phyloP scores from a whole-genome alignment of 2,797 vertebrate genomes.

The Anguilla obscura region DNA sequence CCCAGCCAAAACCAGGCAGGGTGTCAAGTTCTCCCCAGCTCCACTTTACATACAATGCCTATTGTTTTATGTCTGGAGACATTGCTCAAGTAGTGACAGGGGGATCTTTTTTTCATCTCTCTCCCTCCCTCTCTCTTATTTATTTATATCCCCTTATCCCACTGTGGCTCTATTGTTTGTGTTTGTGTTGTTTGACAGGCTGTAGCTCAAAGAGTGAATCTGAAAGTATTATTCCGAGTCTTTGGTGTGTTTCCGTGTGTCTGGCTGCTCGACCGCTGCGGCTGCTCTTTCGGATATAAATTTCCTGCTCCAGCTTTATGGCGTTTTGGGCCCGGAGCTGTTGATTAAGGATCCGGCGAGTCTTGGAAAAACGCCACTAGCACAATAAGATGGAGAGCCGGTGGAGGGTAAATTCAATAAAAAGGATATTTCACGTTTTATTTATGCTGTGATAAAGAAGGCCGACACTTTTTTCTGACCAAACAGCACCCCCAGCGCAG shows the following conservation, averaged over 20 bases:
- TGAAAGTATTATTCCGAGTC: conserved; percentile 19
- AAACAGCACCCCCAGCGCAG: neutral
- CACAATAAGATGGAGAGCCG: neutral
- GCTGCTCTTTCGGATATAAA: neutral
- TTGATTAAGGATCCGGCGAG: conserved; percentile 1
- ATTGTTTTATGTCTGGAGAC: conserved; percentile 38
- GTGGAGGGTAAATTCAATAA: conserved; percentile 4
- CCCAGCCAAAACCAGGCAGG: neutral
- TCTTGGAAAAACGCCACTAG: neutral
- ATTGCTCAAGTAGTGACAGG: conserved; percentile 34
- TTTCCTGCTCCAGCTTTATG: conserved; percentile 5
- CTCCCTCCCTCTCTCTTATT: neutral
- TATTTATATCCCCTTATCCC: conserved; percentile 20
- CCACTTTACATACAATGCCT: conserved; percentile 40
- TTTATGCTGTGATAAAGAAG: conserved; percentile 9
- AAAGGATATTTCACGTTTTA: conserved; percentile 1
- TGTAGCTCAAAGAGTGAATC: conserved; percentile 26
- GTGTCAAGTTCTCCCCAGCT: conserved; percentile 10
- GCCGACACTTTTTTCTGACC: neutral
- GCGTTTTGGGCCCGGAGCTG: neutral
- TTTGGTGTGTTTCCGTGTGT: conserved; percentile 4
- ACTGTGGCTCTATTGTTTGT: conserved; percentile 12
- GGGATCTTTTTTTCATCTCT: conserved; percentile 1
- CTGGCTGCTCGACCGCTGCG: neutral
- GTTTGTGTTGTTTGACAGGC: conserved; percentile 30